Base-by-base conservation (phyloP, 2,888 invertebrate genomes). In the Catocala sponsa region DNA sequence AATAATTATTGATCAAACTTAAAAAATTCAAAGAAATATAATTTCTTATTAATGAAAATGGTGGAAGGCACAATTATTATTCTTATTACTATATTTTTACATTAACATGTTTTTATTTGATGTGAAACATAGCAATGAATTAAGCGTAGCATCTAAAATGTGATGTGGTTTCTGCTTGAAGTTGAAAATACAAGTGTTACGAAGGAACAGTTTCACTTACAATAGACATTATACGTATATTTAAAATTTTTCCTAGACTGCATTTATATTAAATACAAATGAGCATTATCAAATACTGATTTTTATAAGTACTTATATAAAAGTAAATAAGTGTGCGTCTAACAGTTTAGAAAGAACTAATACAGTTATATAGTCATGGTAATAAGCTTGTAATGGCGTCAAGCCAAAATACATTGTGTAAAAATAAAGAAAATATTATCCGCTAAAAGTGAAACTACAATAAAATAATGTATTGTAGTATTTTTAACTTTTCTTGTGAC, bases 231-330 rank as follows among this genome's bases (percentile, higher is more conserved):
- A 38, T 7, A 38, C 9, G 9, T 38, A 38, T 6, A 38, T 38
- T 38, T 38, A 38, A 35, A 38, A 38, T 38, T 38, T 0, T 43
- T 43, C 43, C 43, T 43, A 11, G n/a, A 43, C 43, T 43, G 43
- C 43, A 43, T 43, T 38, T 38, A 38, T 38, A 38, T 10, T 55
- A 42, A 12, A 41, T 38, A 33, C 38, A 32, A 49, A 63, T 61
- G 58, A 74, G 63, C 66, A 70, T 74, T 65, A 65, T 56, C 33
- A 66, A 72, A 68, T 67, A 74, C 61, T 66, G 66, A 66, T 74
- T 65, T 67, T 72, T 54, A 35, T 72, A 72, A 61, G 60, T 72
- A 68, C 57, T 49, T 41, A 42, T 2, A 25, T 25, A 25, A 53
- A 59, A 54, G 35, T 9, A 59, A 61, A 58, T 15, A 32, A 13